Evolutionary conservation across 2,797 vertebrate species (phyloP).

Genomic region (Gallinago stenura): DNA sequence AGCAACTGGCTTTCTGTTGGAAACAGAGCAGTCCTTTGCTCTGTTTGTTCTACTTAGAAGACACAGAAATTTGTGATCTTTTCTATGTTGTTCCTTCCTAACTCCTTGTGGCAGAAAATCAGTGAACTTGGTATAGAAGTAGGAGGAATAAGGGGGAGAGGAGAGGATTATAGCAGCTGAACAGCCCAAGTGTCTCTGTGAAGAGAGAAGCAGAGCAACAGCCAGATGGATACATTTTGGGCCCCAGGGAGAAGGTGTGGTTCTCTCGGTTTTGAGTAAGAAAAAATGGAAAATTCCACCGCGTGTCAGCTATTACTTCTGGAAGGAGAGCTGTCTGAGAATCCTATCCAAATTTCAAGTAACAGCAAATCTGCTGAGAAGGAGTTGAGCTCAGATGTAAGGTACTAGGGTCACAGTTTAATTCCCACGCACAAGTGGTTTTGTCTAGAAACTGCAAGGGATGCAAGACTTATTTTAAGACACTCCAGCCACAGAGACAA

Average conservation of each 20-base stretch:
- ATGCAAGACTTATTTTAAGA: background rate
- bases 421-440: background rate
- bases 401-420: background rate
- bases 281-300: constrained; percentile 45
- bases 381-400: constrained; percentile 19
- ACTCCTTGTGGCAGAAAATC: background rate
- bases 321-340: constrained; percentile 15
- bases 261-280: background rate
- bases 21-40: background rate
- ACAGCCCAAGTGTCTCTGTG: background rate
- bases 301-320: constrained; percentile 3
- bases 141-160: background rate
- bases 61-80: background rate
- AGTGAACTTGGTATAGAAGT: background rate
- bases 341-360: constrained; percentile 14
- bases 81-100: background rate
- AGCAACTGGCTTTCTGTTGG: background rate
- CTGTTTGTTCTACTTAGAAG: background rate
- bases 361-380: constrained; percentile 33
- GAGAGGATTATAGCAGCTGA: background rate
- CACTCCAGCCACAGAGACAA: background rate
- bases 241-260: constrained; percentile 20
- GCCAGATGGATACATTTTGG: background rate
- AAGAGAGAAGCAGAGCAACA: background rate
- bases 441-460: constrained; percentile 7